Percentiles rank a stretch among this genome's conserved stretches.
These are phyloP conservation scores for Pararge aegeria DNA, from an alignment of 1,140 invertebrate genomes.

Conservation along the genomic window DNA sequence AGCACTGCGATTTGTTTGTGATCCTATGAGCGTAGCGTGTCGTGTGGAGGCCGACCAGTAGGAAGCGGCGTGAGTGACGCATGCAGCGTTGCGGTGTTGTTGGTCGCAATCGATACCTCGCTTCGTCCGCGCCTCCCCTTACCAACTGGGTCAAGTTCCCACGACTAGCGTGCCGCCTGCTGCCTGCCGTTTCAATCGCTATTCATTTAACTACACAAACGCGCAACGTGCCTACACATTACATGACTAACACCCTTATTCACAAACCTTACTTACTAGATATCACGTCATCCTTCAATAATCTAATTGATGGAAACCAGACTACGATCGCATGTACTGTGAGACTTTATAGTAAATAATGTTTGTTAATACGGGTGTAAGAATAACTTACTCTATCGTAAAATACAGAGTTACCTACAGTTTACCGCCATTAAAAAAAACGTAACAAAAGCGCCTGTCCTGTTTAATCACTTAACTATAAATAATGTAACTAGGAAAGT, in stretches of 20 bases:
- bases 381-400: constrained; percentile 4
- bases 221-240: constrained; percentile 13
- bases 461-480: neutral
- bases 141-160: constrained; percentile 77
- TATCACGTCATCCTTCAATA: no score
- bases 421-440: constrained; percentile 3
- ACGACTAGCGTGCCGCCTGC: constrained; percentile 62
- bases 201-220: constrained; percentile 14
- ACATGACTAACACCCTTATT: neutral
- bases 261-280: no score
- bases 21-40: constrained; percentile 6
- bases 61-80: constrained; percentile 61
- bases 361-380: no score
- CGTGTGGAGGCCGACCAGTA: constrained; percentile 42
- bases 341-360: no score
- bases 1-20: constrained; percentile 54
- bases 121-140: constrained; percentile 53
- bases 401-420: no score
- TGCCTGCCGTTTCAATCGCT: constrained; percentile 43
- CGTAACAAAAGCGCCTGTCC: neutral
- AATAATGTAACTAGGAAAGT: neutral
- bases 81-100: constrained; percentile 56
- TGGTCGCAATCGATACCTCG: constrained; percentile 66
- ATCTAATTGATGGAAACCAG: no score
- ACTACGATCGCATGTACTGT: no score